Evolutionary conservation across 2,113 vertebrate genomes (phyloP).

Genomic region (Bos taurus): ARS-UCD2.0 NC_037349.1:43618001-43618500

Average conservation of each 20-base stretch:
- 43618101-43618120: background rate
- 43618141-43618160: background rate
- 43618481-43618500: background rate
- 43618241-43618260: background rate
- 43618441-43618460: background rate
- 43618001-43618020: background rate
- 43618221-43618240: background rate
- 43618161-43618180: background rate
- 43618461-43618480: background rate
- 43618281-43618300: background rate
- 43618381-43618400: background rate
- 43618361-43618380: background rate
- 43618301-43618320: background rate
- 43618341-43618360: background rate
- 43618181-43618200: background rate
- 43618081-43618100: background rate
- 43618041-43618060: background rate
- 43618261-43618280: background rate
- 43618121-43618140: background rate
- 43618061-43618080: background rate
- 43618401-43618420: background rate
- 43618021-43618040: slow-evolving; percentile 24
- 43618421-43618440: background rate
- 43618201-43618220: background rate
- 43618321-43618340: background rate